Evolutionary conservation across 2,113 vertebrate species (phyloP).

Genomic region (Apaloderma vittatum): DNA sequence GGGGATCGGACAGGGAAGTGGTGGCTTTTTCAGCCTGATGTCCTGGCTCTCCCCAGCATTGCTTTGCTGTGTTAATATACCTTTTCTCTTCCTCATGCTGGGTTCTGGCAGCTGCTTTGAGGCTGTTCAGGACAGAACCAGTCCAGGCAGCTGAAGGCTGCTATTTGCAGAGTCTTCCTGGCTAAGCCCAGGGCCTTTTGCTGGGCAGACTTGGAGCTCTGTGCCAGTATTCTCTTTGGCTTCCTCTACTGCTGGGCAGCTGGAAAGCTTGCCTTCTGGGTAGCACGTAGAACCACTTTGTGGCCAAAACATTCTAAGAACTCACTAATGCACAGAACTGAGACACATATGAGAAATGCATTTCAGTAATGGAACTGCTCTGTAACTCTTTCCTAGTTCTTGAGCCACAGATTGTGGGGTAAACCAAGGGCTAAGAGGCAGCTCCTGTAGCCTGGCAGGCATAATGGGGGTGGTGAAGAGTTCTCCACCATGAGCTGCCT

Average conservation of each 20-base stretch:
- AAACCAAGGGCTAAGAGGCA: background rate
- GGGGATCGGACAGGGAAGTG: background rate
- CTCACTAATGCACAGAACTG: background rate
- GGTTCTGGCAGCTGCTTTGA: constrained; percentile 36
- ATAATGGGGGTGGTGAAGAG: background rate
- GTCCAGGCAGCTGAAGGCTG: constrained; percentile 44
- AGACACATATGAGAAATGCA: background rate
- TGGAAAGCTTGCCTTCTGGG: background rate
- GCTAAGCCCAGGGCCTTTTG: background rate
- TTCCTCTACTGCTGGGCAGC: background rate
- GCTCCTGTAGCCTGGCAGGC: background rate
- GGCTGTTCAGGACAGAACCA: constrained; percentile 30
- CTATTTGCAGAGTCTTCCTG: background rate
- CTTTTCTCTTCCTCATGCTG: background rate
- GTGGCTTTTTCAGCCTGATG: background rate
- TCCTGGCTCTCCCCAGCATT: background rate
- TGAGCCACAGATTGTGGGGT: background rate
- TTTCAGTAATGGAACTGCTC: background rate
- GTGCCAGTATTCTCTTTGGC: background rate
- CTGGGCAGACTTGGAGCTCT: background rate
- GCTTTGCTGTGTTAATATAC: background rate
- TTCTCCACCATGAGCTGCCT: background rate
- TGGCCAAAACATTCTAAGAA: constrained; percentile 1
- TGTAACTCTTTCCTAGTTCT: background rate
- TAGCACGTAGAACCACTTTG: background rate